Base-by-base conservation (phyloP, 1,140 invertebrate genomes). In the Bombus consobrinus region DNA sequence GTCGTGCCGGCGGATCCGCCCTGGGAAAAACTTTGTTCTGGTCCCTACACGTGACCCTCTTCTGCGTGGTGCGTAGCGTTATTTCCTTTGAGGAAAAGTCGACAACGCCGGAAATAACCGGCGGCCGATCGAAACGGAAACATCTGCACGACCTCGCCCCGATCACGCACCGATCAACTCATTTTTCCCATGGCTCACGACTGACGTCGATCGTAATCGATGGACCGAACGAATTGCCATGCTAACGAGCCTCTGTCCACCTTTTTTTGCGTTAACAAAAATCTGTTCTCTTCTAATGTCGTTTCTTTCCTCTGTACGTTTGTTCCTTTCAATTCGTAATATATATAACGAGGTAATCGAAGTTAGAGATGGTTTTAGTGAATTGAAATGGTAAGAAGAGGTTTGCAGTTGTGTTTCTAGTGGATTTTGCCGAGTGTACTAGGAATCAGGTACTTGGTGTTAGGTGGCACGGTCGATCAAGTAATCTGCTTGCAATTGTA, bases 21-120 rank as follows among this genome's bases (percentile, higher is more conserved):
- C 75, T 82, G 57, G 62, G 41, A 87, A 81, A 28, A 87, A 83
- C 34, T 86, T 88, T 76, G 32, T 81, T 74, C 47, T 74, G 57
- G 28, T 83, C 83, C 76, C 34, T 68, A 43, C 72, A n/a, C 78
- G 37, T 62, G 32, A n/a, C 34, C 74, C 53, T 79, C 80, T 84
- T 34, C 18, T 41, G 15, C 41, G 66, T 69, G 73, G 34, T 34
- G 81, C 47, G 34, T 22, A 43, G 25, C 4, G 53, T 18, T 57
- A 32, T 41, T 43, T 47, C 53, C 62, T 83, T 83, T 71, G 15
- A 78, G 47, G 37, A 41, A 47, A 53, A 66, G 32, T 62, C 18
- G 15, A 12, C 32, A 37, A 9, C 41, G 81, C 37, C 82, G 82
- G 66, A 79, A 79, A 84, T 84, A 84, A 53, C 75, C 66, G 22